phyloP scores from a whole-genome alignment of 1,140 invertebrate species.

The Drosophila azteca region DNA sequence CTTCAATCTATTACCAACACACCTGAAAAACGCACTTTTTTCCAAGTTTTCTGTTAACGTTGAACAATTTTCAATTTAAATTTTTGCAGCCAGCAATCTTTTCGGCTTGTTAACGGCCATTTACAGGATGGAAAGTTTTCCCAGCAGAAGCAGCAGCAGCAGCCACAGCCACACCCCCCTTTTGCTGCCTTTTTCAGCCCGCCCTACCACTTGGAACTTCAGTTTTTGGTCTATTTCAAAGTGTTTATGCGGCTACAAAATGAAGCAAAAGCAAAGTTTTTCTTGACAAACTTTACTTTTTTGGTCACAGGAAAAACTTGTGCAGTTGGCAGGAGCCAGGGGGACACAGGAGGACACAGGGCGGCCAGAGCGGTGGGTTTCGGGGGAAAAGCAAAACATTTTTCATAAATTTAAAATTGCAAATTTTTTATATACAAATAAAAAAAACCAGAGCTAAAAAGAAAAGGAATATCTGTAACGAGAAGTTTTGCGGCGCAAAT shows the following conservation, averaged over 20 bases:
- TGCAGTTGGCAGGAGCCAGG: conserved; percentile 63
- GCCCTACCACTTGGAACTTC: conserved; percentile 22
- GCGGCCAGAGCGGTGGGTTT: too few relatives aligned
- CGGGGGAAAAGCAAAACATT: conserved; percentile 30
- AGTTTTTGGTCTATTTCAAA: conserved; percentile 75
- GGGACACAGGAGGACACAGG: not conserved
- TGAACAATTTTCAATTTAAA: conserved; percentile 63
- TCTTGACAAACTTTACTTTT: conserved; percentile 72
- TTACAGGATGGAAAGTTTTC: conserved; percentile 58
- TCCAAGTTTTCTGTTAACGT: conserved; percentile 15
- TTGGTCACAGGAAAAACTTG: conserved; percentile 57
- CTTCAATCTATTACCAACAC: too few relatives aligned
- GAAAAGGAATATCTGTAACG: conserved; percentile 29
- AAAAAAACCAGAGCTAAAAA: conserved; percentile 18
- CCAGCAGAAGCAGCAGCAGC: conserved; percentile 8
- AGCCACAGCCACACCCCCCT: too few relatives aligned
- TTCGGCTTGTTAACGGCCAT: conserved; percentile 71
- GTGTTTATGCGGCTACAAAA: conserved; percentile 82
- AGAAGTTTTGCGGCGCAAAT: conserved; percentile 33
- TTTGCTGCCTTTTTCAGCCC: not conserved
- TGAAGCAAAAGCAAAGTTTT: conserved; percentile 75
- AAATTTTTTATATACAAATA: conserved; percentile 61
- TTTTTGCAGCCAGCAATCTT: conserved; percentile 69
- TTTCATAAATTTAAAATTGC: conserved; percentile 78
- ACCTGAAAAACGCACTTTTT: too few relatives aligned